Base-by-base conservation (phyloP, 2,113 vertebrate genomes). In the Oostethus manadensis region DNA sequence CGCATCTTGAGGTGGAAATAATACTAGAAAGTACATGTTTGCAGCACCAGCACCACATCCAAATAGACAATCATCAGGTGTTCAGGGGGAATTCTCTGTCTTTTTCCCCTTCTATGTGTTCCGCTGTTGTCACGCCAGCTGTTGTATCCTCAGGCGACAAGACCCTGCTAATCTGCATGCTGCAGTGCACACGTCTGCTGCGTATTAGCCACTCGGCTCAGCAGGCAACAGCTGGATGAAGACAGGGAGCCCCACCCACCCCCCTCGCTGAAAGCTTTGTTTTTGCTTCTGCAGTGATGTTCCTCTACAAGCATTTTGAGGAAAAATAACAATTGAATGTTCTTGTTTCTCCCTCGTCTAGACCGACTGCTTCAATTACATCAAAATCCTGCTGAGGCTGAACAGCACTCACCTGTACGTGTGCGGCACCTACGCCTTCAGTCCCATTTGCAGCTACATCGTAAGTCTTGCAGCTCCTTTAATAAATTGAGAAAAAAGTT, bases 361-460 rank as follows among this genome's bases (percentile, higher is more conserved):
- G 97, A 94, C 92, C 0, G 97, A 98, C 86, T 99, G 97, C 83
- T 94, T 98, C 87, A 99, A 99, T 88, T 99, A 99, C 83, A 89
- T 99, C 89, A 98, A 99, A 89, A 93, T 98, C 83, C 91, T 99
- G 56, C 90, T 98, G 80, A 90, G 83, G 8, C 81, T 97, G 66
- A 99, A 98, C 66, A 88, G 84, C 82, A 98, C 90, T 75, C 94
- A 98, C 78, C 89, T 99, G 48, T 94, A 95, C 18, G 89, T 94
- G 77, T 99, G 96, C 1, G 96, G 96, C 58, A 99, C 96, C 0
- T 93, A 92, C 0, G 95, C 96, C 77, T 99, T 99, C 89, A 99
- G 96, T 74, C 96, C 96, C 0, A 70, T 90, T 65, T 99, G 96
- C 54, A 76, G 93, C 79, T 97, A 96, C 84, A 89, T 99, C 0